A percentile compares a stretch with the other conserved stretches of the same genome.
phyloP scores from a whole-genome alignment of 2,888 invertebrate species.

The Eugnorisma glareosa region DNA sequence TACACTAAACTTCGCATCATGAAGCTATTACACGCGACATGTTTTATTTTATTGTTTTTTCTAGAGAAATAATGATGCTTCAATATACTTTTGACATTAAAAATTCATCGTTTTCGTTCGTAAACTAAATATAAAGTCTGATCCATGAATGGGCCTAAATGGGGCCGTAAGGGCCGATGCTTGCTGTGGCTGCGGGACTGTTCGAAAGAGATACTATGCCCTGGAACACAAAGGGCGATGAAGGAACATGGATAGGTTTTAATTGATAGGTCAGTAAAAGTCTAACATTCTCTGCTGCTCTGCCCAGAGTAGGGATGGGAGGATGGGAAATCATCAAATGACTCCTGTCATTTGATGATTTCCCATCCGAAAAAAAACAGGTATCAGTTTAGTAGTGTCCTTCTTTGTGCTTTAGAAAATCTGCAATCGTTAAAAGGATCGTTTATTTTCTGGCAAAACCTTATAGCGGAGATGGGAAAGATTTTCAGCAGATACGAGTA shows the following conservation, averaged over 20 bases:
- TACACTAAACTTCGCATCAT: slow-evolving; percentile 45
- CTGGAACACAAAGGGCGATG: too few relatives aligned
- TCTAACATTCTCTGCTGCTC: too few relatives aligned
- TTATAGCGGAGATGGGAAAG: neutral
- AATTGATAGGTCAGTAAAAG: too few relatives aligned
- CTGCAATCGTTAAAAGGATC: neutral
- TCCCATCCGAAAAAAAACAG: too few relatives aligned
- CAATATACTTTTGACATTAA: neutral
- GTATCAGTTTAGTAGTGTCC: too few relatives aligned
- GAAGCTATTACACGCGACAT: slow-evolving; percentile 39
- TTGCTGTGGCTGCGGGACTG: too few relatives aligned
- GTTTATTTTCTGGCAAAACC: neutral
- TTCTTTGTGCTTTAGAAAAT: neutral
- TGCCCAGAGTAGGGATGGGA: too few relatives aligned
- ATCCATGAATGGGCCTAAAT: neutral
- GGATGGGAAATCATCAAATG: too few relatives aligned
- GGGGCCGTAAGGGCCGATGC: too few relatives aligned
- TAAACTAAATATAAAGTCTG: neutral
- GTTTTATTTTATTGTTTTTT: slow-evolving; percentile 33
- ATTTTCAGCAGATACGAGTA: neutral
- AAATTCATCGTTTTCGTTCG: neutral
- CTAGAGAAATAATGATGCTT: neutral
- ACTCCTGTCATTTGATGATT: too few relatives aligned
- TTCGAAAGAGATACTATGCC: too few relatives aligned
- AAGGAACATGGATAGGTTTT: too few relatives aligned